Evolutionary conservation across 2,113 vertebrate species (phyloP).

Genomic region (Prunella himalayana): DNA sequence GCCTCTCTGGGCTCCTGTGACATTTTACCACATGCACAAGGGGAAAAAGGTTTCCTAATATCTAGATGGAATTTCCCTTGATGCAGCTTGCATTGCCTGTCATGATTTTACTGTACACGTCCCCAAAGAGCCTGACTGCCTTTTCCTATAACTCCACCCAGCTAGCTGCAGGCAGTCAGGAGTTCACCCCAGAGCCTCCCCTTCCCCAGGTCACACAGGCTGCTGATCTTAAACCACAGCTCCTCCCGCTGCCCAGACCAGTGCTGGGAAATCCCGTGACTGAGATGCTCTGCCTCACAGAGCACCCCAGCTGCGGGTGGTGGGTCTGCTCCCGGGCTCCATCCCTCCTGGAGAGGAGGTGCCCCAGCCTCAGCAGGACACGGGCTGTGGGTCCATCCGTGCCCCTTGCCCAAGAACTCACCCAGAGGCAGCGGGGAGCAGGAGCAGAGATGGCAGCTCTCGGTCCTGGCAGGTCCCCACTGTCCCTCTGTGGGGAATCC

Average conservation of each 20-base stretch:
- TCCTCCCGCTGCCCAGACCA: neutral
- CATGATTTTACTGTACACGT: neutral
- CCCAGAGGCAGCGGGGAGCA: neutral
- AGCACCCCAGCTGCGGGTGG: neutral
- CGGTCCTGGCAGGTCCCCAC: accelerated
- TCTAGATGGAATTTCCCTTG: neutral
- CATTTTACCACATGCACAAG: neutral
- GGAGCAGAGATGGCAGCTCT: neutral
- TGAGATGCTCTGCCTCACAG: neutral
- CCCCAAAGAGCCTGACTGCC: neutral
- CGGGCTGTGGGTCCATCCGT: neutral
- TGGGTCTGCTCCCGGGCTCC: neutral
- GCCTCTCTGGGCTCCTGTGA: neutral
- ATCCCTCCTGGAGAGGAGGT: neutral
- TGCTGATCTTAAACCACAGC: neutral
- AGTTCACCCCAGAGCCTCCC: neutral
- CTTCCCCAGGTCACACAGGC: neutral
- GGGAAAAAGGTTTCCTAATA: neutral
- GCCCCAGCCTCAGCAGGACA: neutral
- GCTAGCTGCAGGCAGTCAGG: neutral
- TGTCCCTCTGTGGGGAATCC: neutral
- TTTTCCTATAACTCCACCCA: neutral
- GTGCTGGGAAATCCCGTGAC: neutral
- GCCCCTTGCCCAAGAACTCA: accelerated
- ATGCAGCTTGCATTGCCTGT: neutral